Evolutionary conservation across 2,888 invertebrate species (phyloP).

Genomic region (Ceriagrion tenellum): DNA sequence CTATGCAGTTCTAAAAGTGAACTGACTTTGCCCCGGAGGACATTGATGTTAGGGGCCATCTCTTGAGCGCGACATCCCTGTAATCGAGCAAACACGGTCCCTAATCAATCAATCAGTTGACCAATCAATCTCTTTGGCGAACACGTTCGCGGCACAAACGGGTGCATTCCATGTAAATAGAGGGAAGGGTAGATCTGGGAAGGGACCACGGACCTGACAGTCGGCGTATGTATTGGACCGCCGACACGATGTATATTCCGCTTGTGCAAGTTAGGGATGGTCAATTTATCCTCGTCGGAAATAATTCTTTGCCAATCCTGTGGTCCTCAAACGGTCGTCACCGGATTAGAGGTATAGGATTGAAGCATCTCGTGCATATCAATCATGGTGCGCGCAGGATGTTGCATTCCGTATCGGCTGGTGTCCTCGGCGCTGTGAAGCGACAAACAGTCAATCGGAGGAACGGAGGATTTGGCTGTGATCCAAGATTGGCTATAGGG

Average conservation of each 20-base stretch:
- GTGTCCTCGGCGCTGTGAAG: background rate
- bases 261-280: background rate
- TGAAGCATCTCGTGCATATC: background rate
- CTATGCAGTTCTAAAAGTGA: no score
- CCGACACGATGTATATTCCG: background rate
- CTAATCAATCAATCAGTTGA: conserved; percentile 15
- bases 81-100: conserved; percentile 17
- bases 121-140: background rate
- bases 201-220: background rate
- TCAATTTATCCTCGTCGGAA: background rate
- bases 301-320: background rate
- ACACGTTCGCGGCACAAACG: background rate
- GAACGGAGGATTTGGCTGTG: background rate
- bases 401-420: background rate
- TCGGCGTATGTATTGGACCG: background rate
- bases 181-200: background rate
- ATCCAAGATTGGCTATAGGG: background rate
- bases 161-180: background rate
- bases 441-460: background rate
- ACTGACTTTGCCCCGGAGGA: background rate
- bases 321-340: background rate
- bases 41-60: background rate
- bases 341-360: background rate
- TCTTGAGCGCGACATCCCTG: background rate
- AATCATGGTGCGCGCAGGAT: background rate